phyloP scores from a whole-genome alignment of 2,797 vertebrate genomes.

The Pseudochromis fuscus region DNA sequence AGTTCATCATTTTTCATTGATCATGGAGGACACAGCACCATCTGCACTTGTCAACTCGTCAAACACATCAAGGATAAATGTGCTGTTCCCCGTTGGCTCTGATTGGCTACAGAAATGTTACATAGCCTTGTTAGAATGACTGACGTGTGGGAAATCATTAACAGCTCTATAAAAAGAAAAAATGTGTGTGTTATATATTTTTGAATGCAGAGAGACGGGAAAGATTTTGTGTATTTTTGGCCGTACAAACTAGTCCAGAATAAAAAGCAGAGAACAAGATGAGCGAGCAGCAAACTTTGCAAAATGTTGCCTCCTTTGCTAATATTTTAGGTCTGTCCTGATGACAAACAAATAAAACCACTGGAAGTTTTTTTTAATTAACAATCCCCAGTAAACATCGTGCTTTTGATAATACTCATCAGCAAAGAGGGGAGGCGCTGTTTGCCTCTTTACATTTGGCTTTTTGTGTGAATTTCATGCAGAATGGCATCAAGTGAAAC shows the following conservation, averaged over 20 bases:
- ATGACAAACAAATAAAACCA: too few relatives aligned
- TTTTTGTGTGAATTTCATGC: constrained; percentile 1
- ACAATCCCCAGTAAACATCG: background rate
- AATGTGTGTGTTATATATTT: constrained; percentile 2
- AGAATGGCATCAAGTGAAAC: background rate
- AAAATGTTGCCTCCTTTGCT: too few relatives aligned
- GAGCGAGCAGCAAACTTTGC: too few relatives aligned
- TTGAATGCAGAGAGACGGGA: background rate
- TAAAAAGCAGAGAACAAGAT: too few relatives aligned
- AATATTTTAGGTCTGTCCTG: too few relatives aligned
- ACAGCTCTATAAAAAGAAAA: background rate
- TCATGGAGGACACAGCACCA: constrained; percentile 12
- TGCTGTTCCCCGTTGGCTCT: constrained; percentile 20
- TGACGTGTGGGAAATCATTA: constrained; percentile 38
- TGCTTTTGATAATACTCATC: background rate
- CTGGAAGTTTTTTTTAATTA: background rate
- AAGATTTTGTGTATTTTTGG: background rate
- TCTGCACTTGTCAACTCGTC: constrained; percentile 46
- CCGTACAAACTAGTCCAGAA: background rate
- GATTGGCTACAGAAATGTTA: constrained; percentile 25
- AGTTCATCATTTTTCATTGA: constrained; percentile 27
- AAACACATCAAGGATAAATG: constrained; percentile 30
- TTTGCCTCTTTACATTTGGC: background rate
- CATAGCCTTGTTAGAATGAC: constrained; percentile 56
- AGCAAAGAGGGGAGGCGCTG: background rate